Evolutionary conservation across 2,888 invertebrate genomes (phyloP).

Genomic region (Cosmia trapezina): DNA sequence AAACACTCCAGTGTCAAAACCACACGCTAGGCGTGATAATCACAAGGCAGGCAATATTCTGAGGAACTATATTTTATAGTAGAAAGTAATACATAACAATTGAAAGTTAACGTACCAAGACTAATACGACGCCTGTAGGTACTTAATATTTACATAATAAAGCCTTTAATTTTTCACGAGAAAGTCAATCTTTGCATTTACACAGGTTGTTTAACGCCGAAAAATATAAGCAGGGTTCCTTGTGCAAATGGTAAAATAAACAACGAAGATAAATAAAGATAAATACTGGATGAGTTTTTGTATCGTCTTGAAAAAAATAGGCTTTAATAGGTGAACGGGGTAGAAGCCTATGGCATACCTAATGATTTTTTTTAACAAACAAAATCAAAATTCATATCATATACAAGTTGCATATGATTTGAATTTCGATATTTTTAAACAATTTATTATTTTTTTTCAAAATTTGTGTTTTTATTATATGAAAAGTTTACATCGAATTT

Average conservation of each 20-base stretch:
- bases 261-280: neutral
- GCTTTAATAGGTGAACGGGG: too few species aligned
- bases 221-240: slow-evolving; percentile 49
- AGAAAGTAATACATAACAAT: slow-evolving; percentile 61
- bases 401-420: too few species aligned
- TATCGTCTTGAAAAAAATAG: too few species aligned
- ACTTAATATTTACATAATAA: slow-evolving; percentile 53
- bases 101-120: slow-evolving; percentile 61
- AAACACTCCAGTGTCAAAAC: slow-evolving; percentile 20
- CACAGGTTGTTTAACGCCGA: slow-evolving; percentile 35
- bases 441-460: too few species aligned
- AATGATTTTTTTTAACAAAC: too few species aligned
- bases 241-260: neutral
- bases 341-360: too few species aligned
- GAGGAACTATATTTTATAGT: slow-evolving; percentile 16
- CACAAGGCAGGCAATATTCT: slow-evolving; percentile 14
- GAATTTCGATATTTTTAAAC: too few species aligned
- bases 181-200: slow-evolving; percentile 59
- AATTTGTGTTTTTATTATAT: too few species aligned
- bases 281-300: too few species aligned
- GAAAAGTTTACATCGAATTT: too few species aligned
- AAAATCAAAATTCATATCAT: too few species aligned
- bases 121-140: slow-evolving; percentile 44
- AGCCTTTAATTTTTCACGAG: slow-evolving; percentile 56
- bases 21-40: slow-evolving; percentile 33